Evolutionary conservation across 2,888 invertebrate species (phyloP).

Genomic region (Andrena haemorrhoa): DNA sequence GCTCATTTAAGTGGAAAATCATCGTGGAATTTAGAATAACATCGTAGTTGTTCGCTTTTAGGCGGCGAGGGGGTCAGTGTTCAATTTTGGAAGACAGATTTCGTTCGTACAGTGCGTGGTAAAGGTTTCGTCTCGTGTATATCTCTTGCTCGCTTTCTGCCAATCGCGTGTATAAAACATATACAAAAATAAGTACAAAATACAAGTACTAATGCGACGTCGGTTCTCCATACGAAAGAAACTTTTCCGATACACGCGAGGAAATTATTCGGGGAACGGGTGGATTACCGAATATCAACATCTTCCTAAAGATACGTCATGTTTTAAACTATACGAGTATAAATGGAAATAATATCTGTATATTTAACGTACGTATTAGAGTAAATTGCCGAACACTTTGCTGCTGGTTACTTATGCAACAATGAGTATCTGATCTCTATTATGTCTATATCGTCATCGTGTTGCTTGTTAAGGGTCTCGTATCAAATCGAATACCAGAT

Average conservation of each 20-base stretch:
- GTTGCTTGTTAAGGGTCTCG: conserved; percentile 26
- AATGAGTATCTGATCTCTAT: conserved; percentile 40
- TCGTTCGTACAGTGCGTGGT: neutral
- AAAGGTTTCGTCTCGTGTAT: neutral
- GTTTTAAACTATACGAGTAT: conserved; percentile 18
- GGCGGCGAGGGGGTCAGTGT: neutral
- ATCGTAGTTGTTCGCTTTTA: neutral
- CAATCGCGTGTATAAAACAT: conserved; percentile 15
- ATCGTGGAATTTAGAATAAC: conserved; percentile 5
- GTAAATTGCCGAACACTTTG: conserved; percentile 9
- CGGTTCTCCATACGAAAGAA: neutral
- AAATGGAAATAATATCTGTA: conserved; percentile 16
- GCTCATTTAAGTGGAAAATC: conserved; percentile 10
- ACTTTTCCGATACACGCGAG: neutral
- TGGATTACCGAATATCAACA: conserved; percentile 2
- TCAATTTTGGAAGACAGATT: conserved; percentile 36
- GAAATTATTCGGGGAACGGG: conserved; percentile 2
- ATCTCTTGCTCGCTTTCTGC: neutral
- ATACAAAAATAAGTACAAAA: conserved; percentile 54
- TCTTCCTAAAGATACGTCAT: neutral
- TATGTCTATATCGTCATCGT: conserved; percentile 12
- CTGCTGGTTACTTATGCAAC: conserved; percentile 26
- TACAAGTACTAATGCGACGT: conserved; percentile 45
- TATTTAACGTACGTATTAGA: conserved; percentile 15
- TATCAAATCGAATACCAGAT: conserved; percentile 49